Percentiles rank a stretch among this genome's conserved stretches.
These are phyloP conservation scores for Gobio occitaniae DNA, from an alignment of 2,797 vertebrate species.

Conservation along the genomic window DNA sequence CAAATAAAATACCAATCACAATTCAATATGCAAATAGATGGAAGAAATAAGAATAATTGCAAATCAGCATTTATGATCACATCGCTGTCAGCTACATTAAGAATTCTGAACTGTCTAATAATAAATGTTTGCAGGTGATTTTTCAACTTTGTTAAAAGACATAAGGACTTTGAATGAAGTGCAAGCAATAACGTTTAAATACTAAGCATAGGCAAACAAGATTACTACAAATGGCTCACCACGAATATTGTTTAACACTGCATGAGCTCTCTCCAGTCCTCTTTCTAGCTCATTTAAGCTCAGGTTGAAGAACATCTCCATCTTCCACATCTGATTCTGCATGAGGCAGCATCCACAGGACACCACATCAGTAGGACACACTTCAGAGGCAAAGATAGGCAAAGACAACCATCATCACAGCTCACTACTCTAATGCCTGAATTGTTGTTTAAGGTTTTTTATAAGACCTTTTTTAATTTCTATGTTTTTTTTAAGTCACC, in stretches of 20 bases:
- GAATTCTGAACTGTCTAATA: neutral
- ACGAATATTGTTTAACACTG: constrained; percentile 61
- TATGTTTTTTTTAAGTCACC: constrained; percentile 62
- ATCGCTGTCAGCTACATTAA: neutral
- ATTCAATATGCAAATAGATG: neutral
- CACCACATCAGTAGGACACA: constrained; percentile 63
- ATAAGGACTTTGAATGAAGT: neutral
- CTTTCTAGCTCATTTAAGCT: constrained; percentile 39
- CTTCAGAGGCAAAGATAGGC: constrained; percentile 59
- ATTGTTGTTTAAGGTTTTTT: neutral
- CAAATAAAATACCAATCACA: neutral
- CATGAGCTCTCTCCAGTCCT: constrained; percentile 56
- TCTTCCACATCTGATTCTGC: constrained; percentile 64
- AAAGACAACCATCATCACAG: neutral
- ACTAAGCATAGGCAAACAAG: neutral
- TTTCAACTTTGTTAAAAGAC: neutral
- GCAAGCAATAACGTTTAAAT: neutral
- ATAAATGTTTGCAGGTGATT: neutral
- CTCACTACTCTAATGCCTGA: no score
- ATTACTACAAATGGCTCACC: constrained; percentile 60
- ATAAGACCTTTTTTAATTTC: neutral
- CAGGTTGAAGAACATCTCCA: constrained; percentile 68
- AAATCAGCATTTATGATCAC: neutral
- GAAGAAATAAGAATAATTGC: neutral
- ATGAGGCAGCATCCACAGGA: constrained; percentile 80